Evolutionary conservation across 2,113 vertebrate genomes (phyloP).

Genomic region (Piprites chloris): DNA sequence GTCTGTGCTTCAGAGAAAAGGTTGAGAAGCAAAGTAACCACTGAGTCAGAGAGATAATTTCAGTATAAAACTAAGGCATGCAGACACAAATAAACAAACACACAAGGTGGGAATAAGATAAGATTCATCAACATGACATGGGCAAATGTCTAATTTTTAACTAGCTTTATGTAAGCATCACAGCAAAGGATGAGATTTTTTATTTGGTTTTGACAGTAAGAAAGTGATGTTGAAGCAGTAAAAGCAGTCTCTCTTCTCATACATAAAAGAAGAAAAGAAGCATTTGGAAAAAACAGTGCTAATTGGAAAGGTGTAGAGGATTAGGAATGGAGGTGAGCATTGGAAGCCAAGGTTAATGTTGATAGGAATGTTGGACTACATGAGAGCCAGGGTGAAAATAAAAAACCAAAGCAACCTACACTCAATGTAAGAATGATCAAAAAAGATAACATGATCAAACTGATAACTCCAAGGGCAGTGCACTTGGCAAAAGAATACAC

Average conservation of each 20-base stretch:
- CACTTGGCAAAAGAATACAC: background rate
- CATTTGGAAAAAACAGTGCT: background rate
- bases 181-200: background rate
- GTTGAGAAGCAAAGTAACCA: background rate
- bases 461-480: background rate
- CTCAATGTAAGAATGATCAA: background rate
- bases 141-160: background rate
- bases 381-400: background rate
- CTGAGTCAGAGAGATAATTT: background rate
- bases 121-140: background rate
- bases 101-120: background rate
- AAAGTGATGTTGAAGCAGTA: background rate
- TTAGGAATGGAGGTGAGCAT: background rate
- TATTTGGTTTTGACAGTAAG: background rate
- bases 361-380: background rate
- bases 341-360: background rate
- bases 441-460: background rate
- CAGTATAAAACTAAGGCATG: background rate
- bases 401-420: background rate
- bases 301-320: background rate
- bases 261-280: background rate
- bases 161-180: background rate
- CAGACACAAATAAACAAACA: background rate
- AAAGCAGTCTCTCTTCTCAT: background rate
- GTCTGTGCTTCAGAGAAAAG: background rate